Evolutionary conservation across 2,797 vertebrate species (phyloP), one percentile per base, ranked within the genome.

Genomic region (Xerus rutilus): DNA sequence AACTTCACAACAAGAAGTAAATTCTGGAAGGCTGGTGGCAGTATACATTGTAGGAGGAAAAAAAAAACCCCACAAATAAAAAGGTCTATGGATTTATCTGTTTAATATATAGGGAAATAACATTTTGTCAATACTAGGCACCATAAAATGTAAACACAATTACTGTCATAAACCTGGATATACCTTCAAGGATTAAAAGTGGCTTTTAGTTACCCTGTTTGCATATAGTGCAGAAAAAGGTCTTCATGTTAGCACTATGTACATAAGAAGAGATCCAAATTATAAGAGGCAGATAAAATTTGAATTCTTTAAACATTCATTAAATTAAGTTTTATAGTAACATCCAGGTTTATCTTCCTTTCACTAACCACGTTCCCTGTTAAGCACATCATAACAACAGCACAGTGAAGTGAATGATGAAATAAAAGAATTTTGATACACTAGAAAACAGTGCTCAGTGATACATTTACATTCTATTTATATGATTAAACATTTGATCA

Each of bases 111-210:
- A 99, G 98, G 98, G 98, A 99, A 99, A 99, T 98, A 98, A 99
- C 98, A 99, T 99, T 97, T 99, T 98, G 98, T 98, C 98, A 98
- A 98, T 99, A 99, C 99, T 99, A 99, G 99, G 99, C 99, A 99
- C 99, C 99, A 99, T 99, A 99, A 99, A 99, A 99, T 99, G 99
- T 99, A 99, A 99, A 99, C 99, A 99, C 99, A 98, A 98, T 98
- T 98, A 99, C 98, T 98, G 98, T 99, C 99, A 99, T 99, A 99
- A 99, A 99, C 99, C 99, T 99, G 99, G 99, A 99, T 97, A 98
- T 97, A 97, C 98, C 97, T 98, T 98, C 96, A 96, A 98, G 96
- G 97, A 98, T 98, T 99, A 98, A 95, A 98, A 73, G 94, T 64
- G 91, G 94, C 98, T 97, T 96, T 59, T 97, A 98, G 98, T 98